Percentiles rank a stretch among this genome's conserved stretches.
Conservation (phyloP, 2,113 vertebrate species). For the Grus americana region DNA sequence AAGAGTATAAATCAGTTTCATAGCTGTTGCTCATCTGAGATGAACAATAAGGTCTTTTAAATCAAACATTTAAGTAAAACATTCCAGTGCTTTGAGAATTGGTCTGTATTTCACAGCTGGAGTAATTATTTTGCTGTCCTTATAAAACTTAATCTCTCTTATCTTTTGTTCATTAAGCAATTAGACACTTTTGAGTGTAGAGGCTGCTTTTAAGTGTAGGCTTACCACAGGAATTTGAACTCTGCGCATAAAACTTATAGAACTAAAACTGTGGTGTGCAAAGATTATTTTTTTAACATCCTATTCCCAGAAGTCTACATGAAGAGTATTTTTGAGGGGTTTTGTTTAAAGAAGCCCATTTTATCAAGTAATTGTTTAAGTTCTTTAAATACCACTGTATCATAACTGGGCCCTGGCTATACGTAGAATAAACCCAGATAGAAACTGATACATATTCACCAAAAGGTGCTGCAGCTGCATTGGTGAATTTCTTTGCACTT, state of each 20-base stretch:
- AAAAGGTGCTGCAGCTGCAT: neutral
- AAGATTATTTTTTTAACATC: neutral
- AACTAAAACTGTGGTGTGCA: neutral
- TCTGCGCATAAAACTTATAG: neutral
- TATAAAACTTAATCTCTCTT: neutral
- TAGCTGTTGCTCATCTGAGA: neutral
- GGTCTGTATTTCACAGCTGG: neutral
- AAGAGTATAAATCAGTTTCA: neutral
- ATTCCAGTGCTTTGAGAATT: neutral
- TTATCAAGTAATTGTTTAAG: neutral
- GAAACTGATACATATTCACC: neutral
- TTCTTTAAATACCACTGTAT: neutral
- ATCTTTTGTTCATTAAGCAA: neutral
- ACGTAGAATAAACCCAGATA: neutral
- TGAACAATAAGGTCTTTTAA: neutral
- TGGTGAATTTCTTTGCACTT: neutral
- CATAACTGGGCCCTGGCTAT: neutral
- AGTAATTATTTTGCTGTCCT: neutral
- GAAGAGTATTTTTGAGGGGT: neutral
- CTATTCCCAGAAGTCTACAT: neutral
- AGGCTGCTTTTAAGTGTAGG: neutral
- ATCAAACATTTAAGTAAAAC: neutral
- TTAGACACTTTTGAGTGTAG: neutral
- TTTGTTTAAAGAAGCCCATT: neutral
- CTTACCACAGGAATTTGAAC: neutral